Conservation (phyloP, 2,113 vertebrate species). For the Lasiurus borealis region DNA sequence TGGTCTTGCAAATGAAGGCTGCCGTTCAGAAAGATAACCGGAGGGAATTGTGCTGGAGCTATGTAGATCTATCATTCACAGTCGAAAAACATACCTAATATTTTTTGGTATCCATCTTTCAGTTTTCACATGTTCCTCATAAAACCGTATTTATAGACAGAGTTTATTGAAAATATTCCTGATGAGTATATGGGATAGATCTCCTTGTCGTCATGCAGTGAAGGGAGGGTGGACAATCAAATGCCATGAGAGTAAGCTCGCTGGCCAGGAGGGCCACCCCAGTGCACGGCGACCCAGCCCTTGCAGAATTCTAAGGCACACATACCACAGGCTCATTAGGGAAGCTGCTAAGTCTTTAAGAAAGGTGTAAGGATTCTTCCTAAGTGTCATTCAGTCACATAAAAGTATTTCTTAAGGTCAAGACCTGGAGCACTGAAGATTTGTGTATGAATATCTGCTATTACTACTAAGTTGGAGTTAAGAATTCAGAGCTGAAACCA, state of each 20-base stretch:
- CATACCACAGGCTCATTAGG: neutral
- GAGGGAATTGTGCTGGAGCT: neutral
- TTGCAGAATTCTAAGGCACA: slow-evolving; percentile 3
- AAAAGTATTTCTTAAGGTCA: neutral
- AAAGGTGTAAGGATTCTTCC: neutral
- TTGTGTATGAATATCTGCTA: slow-evolving; percentile 5
- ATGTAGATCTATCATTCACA: neutral
- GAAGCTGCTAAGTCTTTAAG: neutral
- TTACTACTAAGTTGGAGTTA: neutral
- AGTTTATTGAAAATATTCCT: neutral
- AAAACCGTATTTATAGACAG: neutral
- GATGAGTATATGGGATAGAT: neutral
- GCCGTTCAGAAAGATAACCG: neutral
- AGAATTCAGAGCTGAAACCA: neutral
- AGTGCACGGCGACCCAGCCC: neutral
- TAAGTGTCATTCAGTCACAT: neutral
- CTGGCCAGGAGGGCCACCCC: neutral
- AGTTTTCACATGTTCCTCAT: neutral
- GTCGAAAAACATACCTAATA: neutral
- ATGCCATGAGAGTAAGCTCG: neutral
- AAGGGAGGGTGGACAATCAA: neutral
- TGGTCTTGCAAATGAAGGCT: neutral
- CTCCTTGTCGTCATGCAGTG: neutral
- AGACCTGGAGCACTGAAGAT: neutral
- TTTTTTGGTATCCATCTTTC: neutral